Conservation (phyloP, 2,888 invertebrate genomes). For the Incurvaria masculella region DNA sequence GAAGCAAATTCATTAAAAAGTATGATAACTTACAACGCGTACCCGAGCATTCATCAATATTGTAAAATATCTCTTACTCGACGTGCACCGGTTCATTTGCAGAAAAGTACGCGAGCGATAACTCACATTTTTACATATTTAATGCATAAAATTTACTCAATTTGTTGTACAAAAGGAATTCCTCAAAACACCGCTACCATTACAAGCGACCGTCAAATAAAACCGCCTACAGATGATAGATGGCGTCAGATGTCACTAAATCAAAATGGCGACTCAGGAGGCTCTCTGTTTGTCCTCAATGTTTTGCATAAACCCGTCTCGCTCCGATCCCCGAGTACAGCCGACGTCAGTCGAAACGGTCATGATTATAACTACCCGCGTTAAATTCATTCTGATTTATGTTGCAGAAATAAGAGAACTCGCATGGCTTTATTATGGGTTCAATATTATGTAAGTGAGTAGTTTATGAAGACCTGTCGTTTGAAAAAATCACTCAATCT, state of each 20-base stretch:
- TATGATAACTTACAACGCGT: too few relatives aligned
- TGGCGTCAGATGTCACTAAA: slow-evolving; percentile 33
- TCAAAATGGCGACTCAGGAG: slow-evolving; percentile 28
- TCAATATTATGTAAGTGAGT: not conserved
- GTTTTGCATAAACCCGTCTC: slow-evolving; percentile 11
- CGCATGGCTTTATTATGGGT: slow-evolving; percentile 14
- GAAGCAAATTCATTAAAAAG: too few relatives aligned
- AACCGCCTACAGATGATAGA: slow-evolving; percentile 24
- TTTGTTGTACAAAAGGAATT: slow-evolving; percentile 10
- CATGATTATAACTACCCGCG: slow-evolving; percentile 19
- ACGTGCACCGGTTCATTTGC: not conserved
- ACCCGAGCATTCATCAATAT: not conserved
- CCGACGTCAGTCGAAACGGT: slow-evolving; percentile 15
- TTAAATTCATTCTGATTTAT: slow-evolving; percentile 34
- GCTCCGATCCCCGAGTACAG: slow-evolving; percentile 25
- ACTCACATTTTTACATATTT: slow-evolving; percentile 11
- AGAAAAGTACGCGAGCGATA: slow-evolving; percentile 8
- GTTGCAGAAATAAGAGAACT: slow-evolving; percentile 23
- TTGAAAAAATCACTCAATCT: slow-evolving; percentile 5
- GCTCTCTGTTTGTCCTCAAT: not conserved
- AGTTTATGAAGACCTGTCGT: slow-evolving; percentile 13
- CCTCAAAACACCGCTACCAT: not conserved
- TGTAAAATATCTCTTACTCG: not conserved
- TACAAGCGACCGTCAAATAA: slow-evolving; percentile 18
- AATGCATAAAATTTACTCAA: slow-evolving; percentile 17